Evolutionary conservation across 2,797 vertebrate genomes (phyloP).

Genomic region (Tokudaia tokunoshimensis): DNA sequence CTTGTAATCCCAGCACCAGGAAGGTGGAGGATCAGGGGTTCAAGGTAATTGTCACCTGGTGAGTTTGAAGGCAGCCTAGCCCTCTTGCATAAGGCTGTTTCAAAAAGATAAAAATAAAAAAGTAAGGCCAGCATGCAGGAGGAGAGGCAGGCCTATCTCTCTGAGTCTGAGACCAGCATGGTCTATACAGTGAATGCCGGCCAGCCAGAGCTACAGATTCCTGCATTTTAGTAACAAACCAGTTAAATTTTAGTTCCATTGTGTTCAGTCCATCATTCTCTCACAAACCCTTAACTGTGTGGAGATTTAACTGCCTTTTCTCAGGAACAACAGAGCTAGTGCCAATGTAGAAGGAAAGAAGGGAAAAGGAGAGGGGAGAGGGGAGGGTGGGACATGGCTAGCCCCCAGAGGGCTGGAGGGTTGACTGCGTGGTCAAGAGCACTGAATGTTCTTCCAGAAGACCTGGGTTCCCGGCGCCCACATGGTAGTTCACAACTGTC

Average conservation of each 20-base stretch:
- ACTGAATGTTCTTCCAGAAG: background rate
- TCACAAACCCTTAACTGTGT: constrained; percentile 30
- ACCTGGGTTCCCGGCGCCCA: background rate
- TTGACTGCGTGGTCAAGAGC: background rate
- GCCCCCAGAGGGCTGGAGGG: background rate
- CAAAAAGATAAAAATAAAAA: background rate
- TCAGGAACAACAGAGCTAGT: background rate
- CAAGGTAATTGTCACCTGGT: background rate
- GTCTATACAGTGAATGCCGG: background rate
- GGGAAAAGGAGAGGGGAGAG: background rate
- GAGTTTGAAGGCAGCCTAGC: background rate
- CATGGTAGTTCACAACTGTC: background rate
- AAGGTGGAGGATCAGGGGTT: background rate
- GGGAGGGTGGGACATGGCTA: background rate
- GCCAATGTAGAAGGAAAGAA: background rate
- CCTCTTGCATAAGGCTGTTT: background rate
- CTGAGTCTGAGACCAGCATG: background rate
- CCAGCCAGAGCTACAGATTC: background rate
- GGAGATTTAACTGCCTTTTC: constrained; percentile 5
- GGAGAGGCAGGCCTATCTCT: background rate
- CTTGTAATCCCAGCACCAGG: background rate
- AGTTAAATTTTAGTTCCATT: constrained; percentile 38
- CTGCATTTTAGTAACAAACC: background rate
- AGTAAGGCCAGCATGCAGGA: background rate
- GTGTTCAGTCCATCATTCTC: constrained; percentile 14